phyloP scores from a whole-genome alignment of 2,888 invertebrate species.

The Athrips mouffetella region DNA sequence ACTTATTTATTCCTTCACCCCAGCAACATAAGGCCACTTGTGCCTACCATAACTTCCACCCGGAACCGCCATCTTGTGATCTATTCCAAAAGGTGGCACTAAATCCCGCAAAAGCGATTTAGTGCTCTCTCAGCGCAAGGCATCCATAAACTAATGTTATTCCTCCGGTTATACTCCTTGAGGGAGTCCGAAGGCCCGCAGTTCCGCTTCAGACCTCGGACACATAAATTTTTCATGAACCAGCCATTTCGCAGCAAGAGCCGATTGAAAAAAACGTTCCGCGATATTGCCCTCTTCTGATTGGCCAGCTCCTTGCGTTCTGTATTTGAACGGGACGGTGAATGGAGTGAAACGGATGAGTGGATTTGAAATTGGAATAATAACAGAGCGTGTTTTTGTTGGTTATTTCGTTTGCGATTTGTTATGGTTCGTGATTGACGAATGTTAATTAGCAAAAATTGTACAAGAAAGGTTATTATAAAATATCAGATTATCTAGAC shows the following conservation, averaged over 20 bases:
- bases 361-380: slow-evolving; percentile 11
- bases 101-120: slow-evolving; percentile 52
- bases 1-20: not conserved
- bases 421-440: slow-evolving; percentile 6
- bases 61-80: slow-evolving; percentile 25
- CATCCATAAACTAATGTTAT: slow-evolving; percentile 69
- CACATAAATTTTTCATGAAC: slow-evolving; percentile 74
- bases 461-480: too few species aligned
- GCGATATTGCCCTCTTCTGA: not conserved
- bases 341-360: slow-evolving; percentile 9
- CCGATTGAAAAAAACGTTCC: slow-evolving; percentile 55
- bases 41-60: not conserved
- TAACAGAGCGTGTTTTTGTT: slow-evolving; percentile 10
- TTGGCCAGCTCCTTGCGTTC: slow-evolving; percentile 12
- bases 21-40: not conserved
- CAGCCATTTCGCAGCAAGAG: slow-evolving; percentile 45
- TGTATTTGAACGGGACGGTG: slow-evolving; percentile 16
- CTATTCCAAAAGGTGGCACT: slow-evolving; percentile 38
- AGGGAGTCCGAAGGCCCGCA: slow-evolving; percentile 42
- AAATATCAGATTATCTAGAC: too few species aligned
- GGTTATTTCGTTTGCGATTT: slow-evolving; percentile 6
- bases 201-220: slow-evolving; percentile 28
- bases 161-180: slow-evolving; percentile 56
- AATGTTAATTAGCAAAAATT: too few species aligned
- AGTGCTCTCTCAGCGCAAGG: slow-evolving; percentile 42